phyloP scores from a whole-genome alignment of 2,113 vertebrate genomes.

The Mixornis gularis region DNA sequence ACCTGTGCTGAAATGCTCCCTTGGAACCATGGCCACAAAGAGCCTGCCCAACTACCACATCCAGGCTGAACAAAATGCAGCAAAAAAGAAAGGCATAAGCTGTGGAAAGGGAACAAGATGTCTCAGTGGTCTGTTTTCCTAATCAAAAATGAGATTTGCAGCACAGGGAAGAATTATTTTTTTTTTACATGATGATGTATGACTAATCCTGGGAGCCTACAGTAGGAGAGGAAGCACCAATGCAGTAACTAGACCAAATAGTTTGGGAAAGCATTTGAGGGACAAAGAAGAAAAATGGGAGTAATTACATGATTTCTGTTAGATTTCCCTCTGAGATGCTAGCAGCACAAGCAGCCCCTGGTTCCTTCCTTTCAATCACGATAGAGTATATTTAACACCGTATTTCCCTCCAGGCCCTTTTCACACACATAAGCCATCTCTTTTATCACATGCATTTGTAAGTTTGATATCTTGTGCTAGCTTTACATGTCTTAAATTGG shows the following conservation, averaged over 20 bases:
- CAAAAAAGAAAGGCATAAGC: not conserved
- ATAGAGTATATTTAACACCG: not conserved
- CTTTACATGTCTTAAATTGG: slow-evolving; percentile 33
- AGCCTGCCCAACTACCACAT: not conserved
- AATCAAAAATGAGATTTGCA: not conserved
- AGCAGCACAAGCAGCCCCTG: not conserved
- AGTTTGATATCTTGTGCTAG: slow-evolving; percentile 1
- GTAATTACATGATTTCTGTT: slow-evolving; percentile 24
- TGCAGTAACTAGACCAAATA: not conserved
- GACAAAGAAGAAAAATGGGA: not conserved
- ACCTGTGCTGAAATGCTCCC: not conserved
- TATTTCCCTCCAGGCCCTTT: slow-evolving; percentile 19
- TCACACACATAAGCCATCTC: not conserved
- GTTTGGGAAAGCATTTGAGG: not conserved
- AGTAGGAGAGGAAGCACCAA: not conserved
- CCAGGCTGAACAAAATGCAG: not conserved
- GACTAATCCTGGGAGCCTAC: slow-evolving; percentile 1
- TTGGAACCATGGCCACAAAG: fast-evolving
- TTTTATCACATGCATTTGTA: slow-evolving; percentile 17
- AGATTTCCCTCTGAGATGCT: not conserved
- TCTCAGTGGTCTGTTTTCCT: not conserved
- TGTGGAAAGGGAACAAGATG: not conserved
- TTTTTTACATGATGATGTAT: not conserved
- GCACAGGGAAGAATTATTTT: not conserved
- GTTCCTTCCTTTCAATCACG: not conserved